phyloP scores from a whole-genome alignment of 2,797 vertebrate genomes.

The Holocentrus rufus region DNA sequence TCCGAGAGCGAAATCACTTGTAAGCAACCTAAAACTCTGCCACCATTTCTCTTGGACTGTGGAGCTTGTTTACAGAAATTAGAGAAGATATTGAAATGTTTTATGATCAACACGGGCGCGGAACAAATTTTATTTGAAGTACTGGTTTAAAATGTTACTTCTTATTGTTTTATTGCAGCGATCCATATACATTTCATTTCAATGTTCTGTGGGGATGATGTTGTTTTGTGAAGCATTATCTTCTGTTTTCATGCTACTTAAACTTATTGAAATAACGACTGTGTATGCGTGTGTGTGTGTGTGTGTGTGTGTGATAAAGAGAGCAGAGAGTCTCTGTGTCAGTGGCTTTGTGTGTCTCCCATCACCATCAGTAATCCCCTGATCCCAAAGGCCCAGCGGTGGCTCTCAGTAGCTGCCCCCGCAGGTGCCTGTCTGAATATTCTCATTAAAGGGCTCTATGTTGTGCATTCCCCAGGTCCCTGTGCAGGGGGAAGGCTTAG shows the following conservation, averaged over 20 bases:
- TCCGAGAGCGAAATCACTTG: conserved; percentile 1
- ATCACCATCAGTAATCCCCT: conserved; percentile 45
- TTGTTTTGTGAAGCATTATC: neutral
- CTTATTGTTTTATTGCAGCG: too few species aligned
- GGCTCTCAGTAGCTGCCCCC: conserved; percentile 43
- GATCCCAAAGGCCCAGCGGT: conserved; percentile 50
- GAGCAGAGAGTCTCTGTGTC: conserved; percentile 14
- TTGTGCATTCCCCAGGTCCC: conserved; percentile 49
- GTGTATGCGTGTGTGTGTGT: conserved; percentile 9
- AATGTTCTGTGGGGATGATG: neutral
- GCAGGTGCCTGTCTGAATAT: conserved; percentile 60
- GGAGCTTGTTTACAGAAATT: neutral
- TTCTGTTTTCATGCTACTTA: neutral
- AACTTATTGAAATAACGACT: neutral
- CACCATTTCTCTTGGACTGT: neutral
- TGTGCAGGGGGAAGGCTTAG: conserved; percentile 23
- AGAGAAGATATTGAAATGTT: neutral
- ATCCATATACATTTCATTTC: neutral
- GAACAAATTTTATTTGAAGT: too few species aligned
- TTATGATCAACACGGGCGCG: too few species aligned
- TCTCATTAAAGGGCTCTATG: conserved; percentile 57
- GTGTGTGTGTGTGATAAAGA: neutral
- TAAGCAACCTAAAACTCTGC: conserved; percentile 10
- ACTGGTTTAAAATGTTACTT: too few species aligned
- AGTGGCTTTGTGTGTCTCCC: conserved; percentile 38